Percentiles rank a stretch among this genome's conserved stretches.
These are phyloP conservation scores for Coracias cyanogaster DNA, from an alignment of 2,797 vertebrate genomes.

Conservation along the genomic window DNA sequence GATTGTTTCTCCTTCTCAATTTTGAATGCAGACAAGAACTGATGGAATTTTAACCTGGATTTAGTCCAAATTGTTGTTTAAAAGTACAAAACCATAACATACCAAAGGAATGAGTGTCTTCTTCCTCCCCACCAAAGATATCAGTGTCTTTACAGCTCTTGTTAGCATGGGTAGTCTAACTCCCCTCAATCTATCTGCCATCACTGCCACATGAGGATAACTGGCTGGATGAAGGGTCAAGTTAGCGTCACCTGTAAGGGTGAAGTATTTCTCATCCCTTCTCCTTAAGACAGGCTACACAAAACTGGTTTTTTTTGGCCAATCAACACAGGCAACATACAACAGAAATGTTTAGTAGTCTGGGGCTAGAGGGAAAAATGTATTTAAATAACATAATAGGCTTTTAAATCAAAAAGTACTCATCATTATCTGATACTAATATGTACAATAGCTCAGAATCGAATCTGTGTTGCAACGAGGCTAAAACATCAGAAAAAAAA, in stretches of 20 bases:
- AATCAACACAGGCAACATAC: not conserved
- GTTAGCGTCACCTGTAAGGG: not conserved
- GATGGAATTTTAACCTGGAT: not conserved
- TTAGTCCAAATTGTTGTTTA: not conserved
- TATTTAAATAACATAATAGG: not conserved
- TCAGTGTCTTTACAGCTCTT: not conserved
- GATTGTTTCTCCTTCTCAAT: not conserved
- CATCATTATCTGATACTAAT: not conserved
- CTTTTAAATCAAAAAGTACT: not conserved
- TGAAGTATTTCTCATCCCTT: not conserved
- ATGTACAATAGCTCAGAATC: not conserved
- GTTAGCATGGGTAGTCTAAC: not conserved
- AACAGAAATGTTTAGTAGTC: not conserved
- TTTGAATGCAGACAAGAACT: not conserved
- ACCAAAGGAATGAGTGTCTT: not conserved
- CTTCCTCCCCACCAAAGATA: not conserved
- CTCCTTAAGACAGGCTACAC: not conserved
- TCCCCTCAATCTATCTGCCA: not conserved
- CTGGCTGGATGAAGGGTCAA: not conserved
- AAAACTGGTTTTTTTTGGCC: not conserved
- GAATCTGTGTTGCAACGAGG: not conserved
- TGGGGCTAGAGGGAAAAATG: not conserved
- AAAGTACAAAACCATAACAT: not conserved
- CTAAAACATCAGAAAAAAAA: not conserved
- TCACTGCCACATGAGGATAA: not conserved